Evolutionary conservation across 2,888 invertebrate genomes (phyloP).

Genomic region (Leptura quadrifasciata): DNA sequence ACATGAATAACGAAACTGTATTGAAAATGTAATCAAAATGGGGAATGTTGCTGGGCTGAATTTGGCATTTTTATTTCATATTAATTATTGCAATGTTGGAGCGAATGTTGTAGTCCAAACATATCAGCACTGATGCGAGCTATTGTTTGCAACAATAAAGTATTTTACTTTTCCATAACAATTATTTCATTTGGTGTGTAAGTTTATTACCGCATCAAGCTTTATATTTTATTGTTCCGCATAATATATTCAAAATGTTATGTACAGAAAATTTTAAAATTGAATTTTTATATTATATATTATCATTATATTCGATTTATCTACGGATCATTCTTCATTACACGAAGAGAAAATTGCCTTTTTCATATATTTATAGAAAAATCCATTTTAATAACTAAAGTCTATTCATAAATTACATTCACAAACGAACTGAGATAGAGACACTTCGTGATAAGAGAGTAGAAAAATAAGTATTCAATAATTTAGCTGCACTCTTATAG

Average conservation of each 20-base stretch:
- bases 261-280: not conserved
- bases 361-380: too few species aligned
- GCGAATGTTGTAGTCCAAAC: not conserved
- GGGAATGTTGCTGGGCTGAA: conserved; percentile 29
- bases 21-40: conserved; percentile 54
- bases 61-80: conserved; percentile 45
- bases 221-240: not conserved
- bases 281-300: not conserved
- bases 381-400: too few species aligned
- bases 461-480: too few species aligned
- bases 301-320: too few species aligned
- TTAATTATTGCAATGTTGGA: conserved; percentile 39
- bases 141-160: conserved; percentile 33
- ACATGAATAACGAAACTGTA: conserved; percentile 46
- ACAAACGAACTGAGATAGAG: too few species aligned
- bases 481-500: too few species aligned
- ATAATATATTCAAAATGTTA: not conserved
- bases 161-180: conserved; percentile 34
- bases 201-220: conserved; percentile 5
- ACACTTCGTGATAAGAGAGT: too few species aligned
- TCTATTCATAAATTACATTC: too few species aligned
- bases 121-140: conserved; percentile 18
- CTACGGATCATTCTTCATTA: too few species aligned
- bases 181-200: conserved; percentile 26
- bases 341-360: too few species aligned